Conservation (phyloP, 2,113 vertebrate species). For the Lipophrys pholis region DNA sequence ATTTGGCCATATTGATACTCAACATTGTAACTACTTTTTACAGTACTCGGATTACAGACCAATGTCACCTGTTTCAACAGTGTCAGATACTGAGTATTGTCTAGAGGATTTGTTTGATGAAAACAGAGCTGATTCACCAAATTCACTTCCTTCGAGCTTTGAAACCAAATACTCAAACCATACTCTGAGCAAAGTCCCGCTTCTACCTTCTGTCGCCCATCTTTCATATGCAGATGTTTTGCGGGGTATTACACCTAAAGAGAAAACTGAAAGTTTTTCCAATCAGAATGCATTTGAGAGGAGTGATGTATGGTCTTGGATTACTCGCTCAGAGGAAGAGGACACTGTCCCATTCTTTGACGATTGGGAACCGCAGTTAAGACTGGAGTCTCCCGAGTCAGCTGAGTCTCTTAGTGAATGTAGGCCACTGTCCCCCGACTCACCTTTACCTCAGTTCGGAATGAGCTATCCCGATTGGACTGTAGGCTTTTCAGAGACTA, state of each 20-base stretch:
- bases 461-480: too few relatives aligned
- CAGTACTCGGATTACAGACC: not conserved
- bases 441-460: too few relatives aligned
- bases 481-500: too few relatives aligned
- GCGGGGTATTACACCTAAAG: not conserved
- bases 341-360: too few relatives aligned
- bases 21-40: conserved; percentile 31
- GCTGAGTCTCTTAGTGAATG: too few relatives aligned
- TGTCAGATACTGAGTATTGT: not conserved
- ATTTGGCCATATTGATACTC: not conserved
- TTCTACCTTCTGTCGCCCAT: not conserved
- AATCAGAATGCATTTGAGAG: not conserved
- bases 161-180: not conserved
- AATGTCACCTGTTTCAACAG: conserved; percentile 6
- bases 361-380: too few relatives aligned
- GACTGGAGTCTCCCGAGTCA: too few relatives aligned
- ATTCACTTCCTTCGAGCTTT: conserved; percentile 1
- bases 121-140: conserved; percentile 22
- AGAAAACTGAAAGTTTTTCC: fast-evolving
- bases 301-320: not conserved
- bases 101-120: not conserved
- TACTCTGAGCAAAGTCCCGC: too few relatives aligned
- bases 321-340: not conserved
- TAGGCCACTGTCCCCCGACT: too few relatives aligned
- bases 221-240: conserved; percentile 39